Conservation (phyloP, 2,113 vertebrate genomes). For the Thymallus thymallus region DNA sequence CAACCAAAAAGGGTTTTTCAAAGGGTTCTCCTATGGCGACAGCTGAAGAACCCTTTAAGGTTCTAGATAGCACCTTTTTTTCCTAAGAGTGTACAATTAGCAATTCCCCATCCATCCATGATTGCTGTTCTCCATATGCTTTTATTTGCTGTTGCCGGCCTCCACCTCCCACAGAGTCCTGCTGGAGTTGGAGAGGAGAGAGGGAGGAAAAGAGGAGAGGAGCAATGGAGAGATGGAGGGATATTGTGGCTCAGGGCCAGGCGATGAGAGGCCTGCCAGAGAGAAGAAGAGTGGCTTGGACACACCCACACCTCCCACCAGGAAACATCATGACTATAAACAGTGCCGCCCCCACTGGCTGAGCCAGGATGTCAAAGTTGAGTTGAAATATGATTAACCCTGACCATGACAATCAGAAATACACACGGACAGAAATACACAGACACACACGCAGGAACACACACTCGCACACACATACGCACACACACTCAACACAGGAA, state of each 20-base stretch:
- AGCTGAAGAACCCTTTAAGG: too few relatives aligned
- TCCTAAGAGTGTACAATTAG: constrained; percentile 29
- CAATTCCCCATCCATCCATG: constrained; percentile 41
- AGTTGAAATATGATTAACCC: constrained; percentile 62
- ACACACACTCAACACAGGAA: constrained; percentile 5
- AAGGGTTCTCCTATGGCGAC: too few relatives aligned
- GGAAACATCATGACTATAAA: neutral
- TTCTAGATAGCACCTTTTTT: too few relatives aligned
- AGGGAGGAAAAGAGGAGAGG: constrained; percentile 1
- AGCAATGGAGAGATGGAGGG: constrained; percentile 7
- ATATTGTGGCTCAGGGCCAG: constrained; percentile 6
- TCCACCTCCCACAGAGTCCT: constrained; percentile 46
- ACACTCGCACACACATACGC: constrained; percentile 48
- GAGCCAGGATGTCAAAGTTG: constrained; percentile 35
- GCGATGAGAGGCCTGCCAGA: neutral
- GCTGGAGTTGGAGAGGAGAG: constrained; percentile 5
- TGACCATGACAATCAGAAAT: constrained; percentile 48
- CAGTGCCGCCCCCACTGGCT: too few relatives aligned
- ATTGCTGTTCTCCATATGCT: constrained; percentile 50
- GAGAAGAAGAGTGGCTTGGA: neutral
- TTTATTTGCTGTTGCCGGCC: constrained; percentile 44
- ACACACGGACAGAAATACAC: neutral
- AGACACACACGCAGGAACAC: constrained; percentile 46
- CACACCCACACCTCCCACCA: neutral
- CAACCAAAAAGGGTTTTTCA: too few relatives aligned